A percentile compares a stretch with the other conserved stretches of the same genome.
These are phyloP conservation scores for Mustela nigripes DNA, from an alignment of 2,113 vertebrate genomes.

Conservation along the genomic window DNA sequence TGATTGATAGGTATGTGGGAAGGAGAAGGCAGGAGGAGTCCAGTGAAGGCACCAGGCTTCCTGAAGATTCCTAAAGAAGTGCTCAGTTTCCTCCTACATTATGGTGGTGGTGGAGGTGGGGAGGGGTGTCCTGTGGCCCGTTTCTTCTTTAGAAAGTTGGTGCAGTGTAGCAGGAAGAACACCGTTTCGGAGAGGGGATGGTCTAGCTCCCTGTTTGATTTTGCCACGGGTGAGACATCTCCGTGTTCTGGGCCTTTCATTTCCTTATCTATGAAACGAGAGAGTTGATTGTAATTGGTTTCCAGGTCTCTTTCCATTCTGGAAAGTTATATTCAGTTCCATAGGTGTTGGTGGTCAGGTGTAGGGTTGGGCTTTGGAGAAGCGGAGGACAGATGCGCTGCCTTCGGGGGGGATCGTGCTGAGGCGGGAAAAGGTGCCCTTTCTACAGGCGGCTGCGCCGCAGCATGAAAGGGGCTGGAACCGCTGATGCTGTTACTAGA, in stretches of 20 bases:
- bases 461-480: background rate
- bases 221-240: background rate
- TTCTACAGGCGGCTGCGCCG: accelerated
- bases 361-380: no score
- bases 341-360: background rate
- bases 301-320: background rate
- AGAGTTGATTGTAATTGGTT: background rate
- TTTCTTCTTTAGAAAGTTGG: background rate
- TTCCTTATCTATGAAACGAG: background rate
- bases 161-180: background rate
- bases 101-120: accelerated
- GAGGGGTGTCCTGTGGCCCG: background rate
- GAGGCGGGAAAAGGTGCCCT: background rate
- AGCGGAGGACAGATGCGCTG: no score
- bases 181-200: no score
- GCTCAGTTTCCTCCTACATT: background rate
- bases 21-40: background rate
- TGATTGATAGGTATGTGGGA: background rate
- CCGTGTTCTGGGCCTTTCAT: background rate
- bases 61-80: background rate
- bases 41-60: background rate
- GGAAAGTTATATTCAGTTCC: background rate
- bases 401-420: accelerated
- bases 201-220: background rate
- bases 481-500: background rate